Base-by-base conservation (phyloP, 2,113 vertebrate genomes). In the Hemiprocne comata region DNA sequence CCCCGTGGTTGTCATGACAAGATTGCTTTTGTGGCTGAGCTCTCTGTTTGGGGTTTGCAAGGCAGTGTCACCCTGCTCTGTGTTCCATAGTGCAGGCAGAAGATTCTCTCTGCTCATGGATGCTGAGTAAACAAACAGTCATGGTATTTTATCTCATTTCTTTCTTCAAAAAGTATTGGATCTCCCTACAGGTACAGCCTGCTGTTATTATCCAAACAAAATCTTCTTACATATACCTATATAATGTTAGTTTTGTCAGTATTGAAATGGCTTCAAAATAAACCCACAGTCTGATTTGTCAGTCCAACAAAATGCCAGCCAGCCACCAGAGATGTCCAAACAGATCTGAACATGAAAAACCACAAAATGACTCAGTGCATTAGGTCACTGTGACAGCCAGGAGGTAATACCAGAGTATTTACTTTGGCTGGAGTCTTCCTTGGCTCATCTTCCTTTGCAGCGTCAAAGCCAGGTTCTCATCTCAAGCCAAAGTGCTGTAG, bases 321-420 rank as follows among this genome's bases (percentile, higher is more conserved):
- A 91, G 58, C 31, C 83, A 96, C 89, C 54, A 86, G 75, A 53
- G 29, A 67, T 92, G 76, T 93, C 76, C 57, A 3, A 77, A 79
- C 11, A 36, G 53, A 86, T 73, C 83, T 64, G 65, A 89, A 95
- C 90, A 93, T 53, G 73, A 93, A 93, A 95, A 95, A 34, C 90
- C 85, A 95, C 26, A 4, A 84, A 90, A 92, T 94, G 81, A 94
- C 85, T 94, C 92, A 97, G 83, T 90, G 85, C 85, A 91, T 95
- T 93, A 93, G 77, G 89, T 96, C 82, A 95, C 78, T 86, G 90
- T 90, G 92, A 90, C 77, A 86, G 93, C 78, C 90, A 87, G 88
- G 81, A 93, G 55, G 78, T 84, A 89, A 85, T 84, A 87, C 75
- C 95, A 96, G 90, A 74, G 70, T 87, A 69, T 96, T 93, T 94